Base-by-base conservation (phyloP, 2,113 vertebrate species). In the Hemiscyllium ocellatum region DNA sequence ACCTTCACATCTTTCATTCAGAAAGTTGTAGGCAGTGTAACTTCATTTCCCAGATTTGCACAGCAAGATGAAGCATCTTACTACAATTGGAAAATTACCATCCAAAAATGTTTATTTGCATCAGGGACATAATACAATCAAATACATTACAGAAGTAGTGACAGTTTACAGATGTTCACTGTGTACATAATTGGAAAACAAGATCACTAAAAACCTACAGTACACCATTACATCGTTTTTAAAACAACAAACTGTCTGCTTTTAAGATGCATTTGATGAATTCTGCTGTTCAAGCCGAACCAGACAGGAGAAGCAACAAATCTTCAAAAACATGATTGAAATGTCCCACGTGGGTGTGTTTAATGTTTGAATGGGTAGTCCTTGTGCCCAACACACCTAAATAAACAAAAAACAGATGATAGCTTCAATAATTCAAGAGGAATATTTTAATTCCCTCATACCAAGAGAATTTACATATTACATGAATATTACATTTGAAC, bases 341-440 rank as follows among this genome's bases (percentile, higher is more conserved):
- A 47, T 68, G 61, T 68, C 61, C 37, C 68, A 68, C 37, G 29
- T 42, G n/a, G 70, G 6, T 3, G 15, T 33, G 33, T 94, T 95
- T 95, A 95, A 47, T 26, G 4, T 22, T 95, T 15, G 42, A 95
- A 95, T 26, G 94, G 94, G 8, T 72, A 95, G 13, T 72, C 68
- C 94, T 95, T 95, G 42, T 72, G 94, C 1, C 72, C 47, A 95
- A 72, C 37, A 76, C 24, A 15, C 68, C 94, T 95, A 26, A 93
- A n/a, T n/a, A 42, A 33, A 26, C 17, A 72, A 4, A 95, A 26
- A 24, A 95, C 1, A 72, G 68, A 47, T 26, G 37, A 33, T 20
- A 42, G 37, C 3, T 83, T 37, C 42, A 83, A 42, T 42, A 83
- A 83, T 42, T 47, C 17, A 42, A 19, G n/a, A 83, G n/a, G 13